Evolutionary conservation across 2,888 invertebrate species (phyloP), one percentile per base, ranked within the genome.

Genomic region (Netelia inedita): DNA sequence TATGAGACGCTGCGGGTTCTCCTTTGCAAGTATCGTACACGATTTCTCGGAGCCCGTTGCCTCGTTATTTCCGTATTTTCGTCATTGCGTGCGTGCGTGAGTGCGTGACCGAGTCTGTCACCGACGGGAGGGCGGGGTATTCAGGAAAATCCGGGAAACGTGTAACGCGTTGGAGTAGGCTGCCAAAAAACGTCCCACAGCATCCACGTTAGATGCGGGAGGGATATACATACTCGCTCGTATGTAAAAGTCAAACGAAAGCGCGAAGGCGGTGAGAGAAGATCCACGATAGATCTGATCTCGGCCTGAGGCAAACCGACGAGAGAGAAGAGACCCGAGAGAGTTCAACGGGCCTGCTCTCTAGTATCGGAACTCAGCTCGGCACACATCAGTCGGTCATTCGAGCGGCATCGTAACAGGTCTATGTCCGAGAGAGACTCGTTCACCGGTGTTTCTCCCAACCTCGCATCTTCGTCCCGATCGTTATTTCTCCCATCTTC

Each of bases 21-120:
- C 11, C 14, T 46, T 46, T 46, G 0, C 11, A 14, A 2, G 46
- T 46, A 46, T 19, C 19, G 57, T 53, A 66, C 43, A 46, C 66
- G n/a, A 66, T 76, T 76, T 66, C 66, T 76, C 43, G 57, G 23
- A 66, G 66, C 55, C 57, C 43, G 43, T 21, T 14, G 2, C 16
- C 57, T 41, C 75, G 66, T 53, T 68, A 78, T 69, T 59, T 78
- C 57, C 35, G 68, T 78, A 78, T 78, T 68, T 78, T 68, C 46
- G 74, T 75, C 65, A 65, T 75, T 46, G 74, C 53, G 10, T 66
- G 28, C 10, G 68, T 50, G 28, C 46, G 23, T 21, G 21, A 5
- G 9, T 35, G 16, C 57, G 61, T 21, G 21, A 2, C 19, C 28
- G 61, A 5, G 43, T 5, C 11, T 61, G 11, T 50, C 11, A 11